Conservation (phyloP, 2,113 vertebrate species). For the Corythoichthys haematopterus region DNA sequence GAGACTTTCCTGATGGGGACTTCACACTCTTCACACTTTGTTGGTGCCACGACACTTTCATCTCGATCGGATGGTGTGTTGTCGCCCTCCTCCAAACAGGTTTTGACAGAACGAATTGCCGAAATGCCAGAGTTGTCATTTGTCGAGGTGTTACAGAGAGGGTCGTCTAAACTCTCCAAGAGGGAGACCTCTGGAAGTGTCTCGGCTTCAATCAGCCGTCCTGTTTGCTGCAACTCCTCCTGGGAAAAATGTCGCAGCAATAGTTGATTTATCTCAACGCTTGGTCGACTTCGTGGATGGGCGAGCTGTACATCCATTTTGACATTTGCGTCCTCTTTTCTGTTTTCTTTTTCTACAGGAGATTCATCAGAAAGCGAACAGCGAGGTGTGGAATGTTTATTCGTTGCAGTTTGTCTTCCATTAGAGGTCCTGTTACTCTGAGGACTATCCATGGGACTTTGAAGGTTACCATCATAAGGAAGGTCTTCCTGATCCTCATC, state of each 20-base stretch:
- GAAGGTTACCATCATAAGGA: slow-evolving; percentile 67
- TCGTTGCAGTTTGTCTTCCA: slow-evolving; percentile 19
- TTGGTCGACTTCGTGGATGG: slow-evolving; percentile 6
- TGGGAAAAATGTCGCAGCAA: slow-evolving; percentile 74
- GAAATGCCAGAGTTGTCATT: slow-evolving; percentile 11
- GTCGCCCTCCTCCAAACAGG: slow-evolving; percentile 7
- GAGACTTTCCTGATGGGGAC: slow-evolving; percentile 24
- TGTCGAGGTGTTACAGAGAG: slow-evolving; percentile 35
- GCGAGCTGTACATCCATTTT: background rate
- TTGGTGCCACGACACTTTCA: background rate
- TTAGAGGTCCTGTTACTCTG: slow-evolving; percentile 25
- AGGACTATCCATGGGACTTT: slow-evolving; percentile 21
- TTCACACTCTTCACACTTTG: slow-evolving; percentile 8
- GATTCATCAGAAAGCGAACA: background rate
- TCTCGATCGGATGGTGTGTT: background rate
- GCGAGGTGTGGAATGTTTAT: background rate
- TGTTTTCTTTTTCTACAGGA: background rate
- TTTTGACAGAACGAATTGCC: background rate
- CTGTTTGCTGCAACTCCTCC: slow-evolving; percentile 62
- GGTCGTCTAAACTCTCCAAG: slow-evolving; percentile 74
- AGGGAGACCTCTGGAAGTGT: slow-evolving; percentile 79
- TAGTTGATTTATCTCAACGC: slow-evolving; percentile 57
- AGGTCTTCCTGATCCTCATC: slow-evolving; percentile 80
- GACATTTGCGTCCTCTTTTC: background rate
- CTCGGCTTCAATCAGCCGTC: slow-evolving; percentile 75